Percentiles rank a stretch among this genome's conserved stretches.
Evolutionary conservation across 2,797 vertebrate genomes (phyloP).

Genomic region (Sylvilagus floridanus): DNA sequence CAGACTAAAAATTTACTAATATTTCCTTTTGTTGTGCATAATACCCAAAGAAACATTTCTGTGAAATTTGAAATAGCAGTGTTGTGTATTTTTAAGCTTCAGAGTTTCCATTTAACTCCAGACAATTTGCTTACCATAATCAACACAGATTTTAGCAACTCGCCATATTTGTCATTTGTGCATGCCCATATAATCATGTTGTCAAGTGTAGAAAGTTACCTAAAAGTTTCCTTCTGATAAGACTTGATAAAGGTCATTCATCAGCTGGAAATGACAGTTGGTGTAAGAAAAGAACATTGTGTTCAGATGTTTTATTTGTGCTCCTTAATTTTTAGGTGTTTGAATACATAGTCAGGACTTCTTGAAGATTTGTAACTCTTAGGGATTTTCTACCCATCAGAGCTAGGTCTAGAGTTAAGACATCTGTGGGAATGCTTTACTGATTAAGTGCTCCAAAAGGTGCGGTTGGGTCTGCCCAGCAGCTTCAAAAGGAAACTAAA

Average conservation of each 20-base stretch:
- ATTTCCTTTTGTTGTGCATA: too few species aligned
- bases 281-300: slow-evolving; percentile 51
- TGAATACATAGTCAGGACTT: slow-evolving; percentile 14
- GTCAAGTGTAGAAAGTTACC: not conserved
- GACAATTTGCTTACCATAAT: not conserved
- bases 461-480: not conserved
- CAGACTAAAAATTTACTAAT: too few species aligned
- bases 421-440: not conserved
- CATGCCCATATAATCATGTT: not conserved
- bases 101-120: not conserved
- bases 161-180: not conserved
- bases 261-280: slow-evolving; percentile 38
- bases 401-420: not conserved
- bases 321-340: slow-evolving; percentile 63
- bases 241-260: slow-evolving; percentile 3
- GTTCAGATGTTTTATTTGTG: slow-evolving; percentile 63
- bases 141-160: not conserved
- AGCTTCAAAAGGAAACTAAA: not conserved
- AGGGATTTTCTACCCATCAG: not conserved
- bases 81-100: too few species aligned
- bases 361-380: not conserved
- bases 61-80: too few species aligned
- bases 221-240: not conserved
- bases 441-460: not conserved
- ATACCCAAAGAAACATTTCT: too few species aligned